Evolutionary conservation across 2,888 invertebrate species (phyloP).

Genomic region (Zootermopsis nevadensis): DNA sequence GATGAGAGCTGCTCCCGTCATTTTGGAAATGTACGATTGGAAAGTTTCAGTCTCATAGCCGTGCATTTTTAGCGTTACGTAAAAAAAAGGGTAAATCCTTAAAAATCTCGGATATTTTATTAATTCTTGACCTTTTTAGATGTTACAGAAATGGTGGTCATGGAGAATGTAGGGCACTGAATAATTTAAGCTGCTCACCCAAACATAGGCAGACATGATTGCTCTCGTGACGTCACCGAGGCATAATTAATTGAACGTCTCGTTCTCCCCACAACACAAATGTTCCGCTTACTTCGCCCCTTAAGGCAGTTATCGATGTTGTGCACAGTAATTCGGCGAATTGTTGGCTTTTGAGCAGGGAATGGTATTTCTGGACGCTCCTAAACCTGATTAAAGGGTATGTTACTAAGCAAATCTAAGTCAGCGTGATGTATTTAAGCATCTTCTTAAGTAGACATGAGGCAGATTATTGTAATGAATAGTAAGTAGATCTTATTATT

Average conservation of each 20-base stretch:
- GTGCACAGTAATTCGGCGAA: neutral
- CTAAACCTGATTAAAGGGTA: neutral
- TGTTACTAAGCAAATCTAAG: too few species aligned
- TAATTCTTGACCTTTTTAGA: neutral
- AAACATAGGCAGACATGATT: neutral
- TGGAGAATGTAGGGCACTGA: neutral
- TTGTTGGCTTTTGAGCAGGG: neutral
- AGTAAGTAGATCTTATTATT: too few species aligned
- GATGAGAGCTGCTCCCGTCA: neutral
- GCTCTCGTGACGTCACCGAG: constrained; percentile 5
- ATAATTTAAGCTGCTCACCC: constrained; percentile 2
- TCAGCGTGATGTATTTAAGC: too few species aligned
- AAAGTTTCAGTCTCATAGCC: neutral
- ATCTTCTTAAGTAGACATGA: too few species aligned
- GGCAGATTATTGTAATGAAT: too few species aligned
- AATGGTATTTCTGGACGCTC: neutral
- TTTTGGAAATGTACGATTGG: neutral
- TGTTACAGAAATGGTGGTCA: neutral
- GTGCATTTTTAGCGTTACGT: neutral
- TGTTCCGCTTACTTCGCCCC: neutral
- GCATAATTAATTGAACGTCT: constrained; percentile 16
- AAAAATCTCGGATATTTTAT: neutral
- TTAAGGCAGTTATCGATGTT: neutral
- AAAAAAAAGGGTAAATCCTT: neutral
- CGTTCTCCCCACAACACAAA: neutral